Percentiles rank a stretch among this genome's conserved stretches.
Conservation (phyloP, 2,888 invertebrate genomes). For the Lamellibrachia columna region DNA sequence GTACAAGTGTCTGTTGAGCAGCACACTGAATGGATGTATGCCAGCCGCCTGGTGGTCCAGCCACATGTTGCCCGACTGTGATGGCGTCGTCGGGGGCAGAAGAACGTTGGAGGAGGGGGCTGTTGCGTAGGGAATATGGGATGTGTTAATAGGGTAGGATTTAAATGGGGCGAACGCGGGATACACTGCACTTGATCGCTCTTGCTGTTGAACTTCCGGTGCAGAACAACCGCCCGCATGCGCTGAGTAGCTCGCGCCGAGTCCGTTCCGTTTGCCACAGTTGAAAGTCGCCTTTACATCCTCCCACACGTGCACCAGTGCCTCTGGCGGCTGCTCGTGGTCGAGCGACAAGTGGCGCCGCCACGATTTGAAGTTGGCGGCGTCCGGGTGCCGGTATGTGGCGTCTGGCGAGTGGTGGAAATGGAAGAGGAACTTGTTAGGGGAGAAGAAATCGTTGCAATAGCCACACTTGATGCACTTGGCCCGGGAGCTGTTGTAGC, state of each 20-base stretch:
- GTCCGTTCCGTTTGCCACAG: slow-evolving; percentile 88
- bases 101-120: background rate
- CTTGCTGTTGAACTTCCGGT: background rate
- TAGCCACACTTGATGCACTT: slow-evolving; percentile 95
- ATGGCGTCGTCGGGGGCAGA: background rate
- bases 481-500: slow-evolving; percentile 77
- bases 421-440: slow-evolving; percentile 98
- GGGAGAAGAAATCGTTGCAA: slow-evolving; percentile 95
- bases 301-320: slow-evolving; percentile 82
- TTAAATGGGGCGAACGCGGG: background rate
- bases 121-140: background rate
- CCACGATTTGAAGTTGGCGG: slow-evolving; percentile 99
- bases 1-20: background rate
- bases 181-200: background rate
- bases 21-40: background rate
- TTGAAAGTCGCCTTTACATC: slow-evolving; percentile 99
- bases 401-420: slow-evolving; percentile 73
- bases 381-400: slow-evolving; percentile 90
- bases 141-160: background rate
- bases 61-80: background rate
- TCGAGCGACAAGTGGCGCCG: slow-evolving; percentile 88
- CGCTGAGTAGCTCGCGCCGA: slow-evolving; percentile 32
- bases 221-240: background rate
- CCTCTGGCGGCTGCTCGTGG: slow-evolving; percentile 69
- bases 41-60: background rate